These are phyloP conservation scores for Lithobates sylvaticus DNA, from an alignment of 2,797 vertebrate genomes.

Conservation along the genomic window DNA sequence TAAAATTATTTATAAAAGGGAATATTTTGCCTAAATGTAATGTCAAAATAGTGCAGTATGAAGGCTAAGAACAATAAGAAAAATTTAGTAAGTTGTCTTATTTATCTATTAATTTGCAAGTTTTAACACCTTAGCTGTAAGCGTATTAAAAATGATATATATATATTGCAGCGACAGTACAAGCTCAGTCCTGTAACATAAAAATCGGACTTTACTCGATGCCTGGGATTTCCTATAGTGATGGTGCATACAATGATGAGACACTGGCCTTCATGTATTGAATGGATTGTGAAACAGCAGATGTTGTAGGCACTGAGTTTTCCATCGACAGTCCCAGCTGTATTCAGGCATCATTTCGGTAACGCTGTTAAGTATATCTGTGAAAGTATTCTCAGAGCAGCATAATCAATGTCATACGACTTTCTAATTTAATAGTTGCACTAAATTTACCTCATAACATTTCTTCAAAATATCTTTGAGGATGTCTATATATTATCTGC, in stretches of 20 bases:
- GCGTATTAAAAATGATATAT: too few relatives aligned
- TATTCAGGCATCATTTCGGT: slow-evolving; percentile 4
- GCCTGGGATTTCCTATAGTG: background rate
- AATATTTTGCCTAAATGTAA: too few relatives aligned
- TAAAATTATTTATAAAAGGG: too few relatives aligned
- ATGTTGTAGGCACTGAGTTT: background rate
- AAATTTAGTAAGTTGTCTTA: too few relatives aligned
- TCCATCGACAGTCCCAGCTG: background rate
- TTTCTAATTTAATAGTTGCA: background rate
- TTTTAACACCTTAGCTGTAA: too few relatives aligned
- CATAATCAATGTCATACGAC: slow-evolving; percentile 10
- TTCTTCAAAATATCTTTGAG: background rate
- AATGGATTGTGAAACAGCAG: background rate
- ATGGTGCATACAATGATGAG: background rate
- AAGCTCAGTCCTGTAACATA: too few relatives aligned
- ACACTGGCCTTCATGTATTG: background rate
- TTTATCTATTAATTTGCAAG: too few relatives aligned
- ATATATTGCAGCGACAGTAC: too few relatives aligned
- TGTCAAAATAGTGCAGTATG: too few relatives aligned
- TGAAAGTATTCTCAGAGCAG: background rate
- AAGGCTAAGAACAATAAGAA: too few relatives aligned
- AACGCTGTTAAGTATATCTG: background rate
- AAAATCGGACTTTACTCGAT: background rate
- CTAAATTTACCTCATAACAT: background rate
- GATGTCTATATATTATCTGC: slow-evolving; percentile 20